Base-by-base conservation (phyloP, 1,140 invertebrate genomes). In the Harlomillsia oculata region DNA sequence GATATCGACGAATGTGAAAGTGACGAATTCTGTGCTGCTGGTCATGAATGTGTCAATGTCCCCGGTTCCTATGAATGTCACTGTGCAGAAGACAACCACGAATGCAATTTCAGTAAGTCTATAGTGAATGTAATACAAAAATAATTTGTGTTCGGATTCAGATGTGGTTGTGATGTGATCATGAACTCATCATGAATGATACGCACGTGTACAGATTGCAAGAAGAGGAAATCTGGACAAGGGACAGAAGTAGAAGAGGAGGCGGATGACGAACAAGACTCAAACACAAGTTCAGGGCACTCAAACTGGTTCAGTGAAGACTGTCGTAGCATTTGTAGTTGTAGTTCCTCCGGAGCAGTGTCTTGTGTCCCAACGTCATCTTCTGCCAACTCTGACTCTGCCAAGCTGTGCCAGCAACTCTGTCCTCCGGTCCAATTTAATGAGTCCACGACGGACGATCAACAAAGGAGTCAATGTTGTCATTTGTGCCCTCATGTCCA, bases 1-100 rank as follows among this genome's bases (percentile, higher is more conserved):
- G 90, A 94, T 77, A 79, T 92, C 49, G 81, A 94, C 71, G 89
- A 95, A 74, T 93, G 90, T 58, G 80, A 82, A 66, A 79, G 81
- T 37, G n/a, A n/a, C n/a, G 77, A 54, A 81, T 88, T 71, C 85
- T 84, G 53, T 89, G 86, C 70, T 82, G 85, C 69, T 77, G 76
- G 37, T 79, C 76, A 67, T 82, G 81, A 77, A 69, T 96, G 91
- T 72, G 71, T 85, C 40, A 95, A 95, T 69, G 82, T 78, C 6
- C 79, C 85, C 39, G 91, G 90, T 39, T 79, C 82, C 21, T 93
- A 84, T 70, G 71, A 77, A 56, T 95, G 92, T 70, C 69, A 78
- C 54, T 95, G 91, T 75, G 75, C 78, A 29, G 67, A 69, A n/a
- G 78, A 71, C 63, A 68, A 70, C 36, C 16, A 62, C 40, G 70